Base-by-base conservation (phyloP, 2,797 vertebrate genomes). In the Lepus oiostolus region DNA sequence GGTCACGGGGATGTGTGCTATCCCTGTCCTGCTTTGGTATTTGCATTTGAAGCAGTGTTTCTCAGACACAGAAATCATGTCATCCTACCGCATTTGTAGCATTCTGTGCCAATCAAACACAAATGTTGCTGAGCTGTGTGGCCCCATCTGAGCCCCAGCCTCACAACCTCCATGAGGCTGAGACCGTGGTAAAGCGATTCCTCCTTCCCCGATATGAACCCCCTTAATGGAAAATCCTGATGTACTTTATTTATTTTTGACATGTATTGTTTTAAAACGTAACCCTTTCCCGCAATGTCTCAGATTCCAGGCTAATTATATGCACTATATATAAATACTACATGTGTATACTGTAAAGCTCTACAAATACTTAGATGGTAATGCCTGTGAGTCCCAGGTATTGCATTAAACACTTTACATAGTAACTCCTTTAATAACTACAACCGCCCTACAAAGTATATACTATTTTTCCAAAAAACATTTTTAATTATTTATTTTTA, bases 381-480 rank as follows among this genome's bases (percentile, higher is more conserved):
- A 26, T 50, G 83, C n/a, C 30, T 85, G 24, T 82, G 54, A 4
- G 50, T 93, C 35, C 60, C 60, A 88, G 35, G 22, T 10, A 63
- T 76, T 74, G 17, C 58, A 62, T 83, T 88, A 92, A 89, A 85
- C 7, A 85, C 17, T 68, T 79, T 82, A 77, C 5, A 58, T 72
- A 65, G 35, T 80, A 91, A 82, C 28, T 88, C 17, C 62, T 81
- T 82, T 80, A 82, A 88, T 84, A 88, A 93, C 63, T 62, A 88
- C 19, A 82, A 87, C 14, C 42, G 65, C 35, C 28, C 32, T 72
- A 16, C 83, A 54, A 91, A 10, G 2, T 79, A 88, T 7, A 10
- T 68, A 42, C 12, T 83, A 72, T 72, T 96, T 96, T 93, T 93
- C 74, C 60, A 75, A 94, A 91, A 58, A 63, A 38, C 81, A 86